Evolutionary conservation across 1,140 invertebrate genomes (phyloP).

Genomic region (Heliothis virescens): DNA sequence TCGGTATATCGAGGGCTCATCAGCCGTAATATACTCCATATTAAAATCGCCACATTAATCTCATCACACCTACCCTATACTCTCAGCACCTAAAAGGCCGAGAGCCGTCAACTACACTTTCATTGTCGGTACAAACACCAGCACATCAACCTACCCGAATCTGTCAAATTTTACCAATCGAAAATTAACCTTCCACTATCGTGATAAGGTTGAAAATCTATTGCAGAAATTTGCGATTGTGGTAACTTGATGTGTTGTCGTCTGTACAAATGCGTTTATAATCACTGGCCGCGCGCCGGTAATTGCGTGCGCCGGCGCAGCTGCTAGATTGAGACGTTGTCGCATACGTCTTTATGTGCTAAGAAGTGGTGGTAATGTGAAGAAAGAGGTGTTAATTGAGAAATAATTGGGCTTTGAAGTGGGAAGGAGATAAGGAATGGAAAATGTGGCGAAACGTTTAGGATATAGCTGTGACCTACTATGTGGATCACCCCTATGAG

Average conservation of each 20-base stretch:
- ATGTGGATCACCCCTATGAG: no score
- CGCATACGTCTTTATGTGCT: slow-evolving; percentile 16
- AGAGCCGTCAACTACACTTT: slow-evolving; percentile 9
- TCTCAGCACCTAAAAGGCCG: background rate
- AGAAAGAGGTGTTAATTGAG: background rate
- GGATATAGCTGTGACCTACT: no score
- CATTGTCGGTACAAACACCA: background rate
- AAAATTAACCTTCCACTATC: no score
- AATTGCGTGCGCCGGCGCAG: slow-evolving; percentile 53
- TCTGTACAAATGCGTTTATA: slow-evolving; percentile 42
- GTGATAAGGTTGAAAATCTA: no score
- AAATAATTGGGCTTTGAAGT: background rate
- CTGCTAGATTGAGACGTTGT: slow-evolving; percentile 71
- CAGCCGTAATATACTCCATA: background rate
- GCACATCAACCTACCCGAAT: no score
- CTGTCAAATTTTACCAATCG: no score
- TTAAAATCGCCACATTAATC: background rate
- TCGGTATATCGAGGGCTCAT: no score
- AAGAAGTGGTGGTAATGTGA: background rate
- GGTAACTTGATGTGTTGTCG: no score
- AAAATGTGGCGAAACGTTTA: background rate
- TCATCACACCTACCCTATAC: slow-evolving; percentile 14
- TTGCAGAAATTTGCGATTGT: no score
- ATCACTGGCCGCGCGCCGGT: slow-evolving; percentile 27
- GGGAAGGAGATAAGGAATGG: background rate